Conservation (phyloP, 2,113 vertebrate genomes). For the Grallaria varia region DNA sequence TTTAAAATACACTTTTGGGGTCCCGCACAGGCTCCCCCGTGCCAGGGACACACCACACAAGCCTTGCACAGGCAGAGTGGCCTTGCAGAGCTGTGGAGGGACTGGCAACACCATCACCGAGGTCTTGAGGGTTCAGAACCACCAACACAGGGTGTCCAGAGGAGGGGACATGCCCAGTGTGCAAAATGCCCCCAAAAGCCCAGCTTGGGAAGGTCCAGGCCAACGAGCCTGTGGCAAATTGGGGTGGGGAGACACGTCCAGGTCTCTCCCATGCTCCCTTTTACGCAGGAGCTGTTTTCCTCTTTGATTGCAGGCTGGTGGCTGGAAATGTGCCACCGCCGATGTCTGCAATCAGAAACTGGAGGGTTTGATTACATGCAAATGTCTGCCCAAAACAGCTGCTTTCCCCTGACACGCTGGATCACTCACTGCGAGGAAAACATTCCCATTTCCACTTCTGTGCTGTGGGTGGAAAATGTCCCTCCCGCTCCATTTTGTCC, state of each 20-base stretch:
- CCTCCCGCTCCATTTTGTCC: not conserved
- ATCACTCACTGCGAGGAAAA: not conserved
- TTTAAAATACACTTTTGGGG: not conserved
- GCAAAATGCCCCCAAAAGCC: not conserved
- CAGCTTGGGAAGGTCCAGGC: not conserved
- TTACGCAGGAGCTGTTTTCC: not conserved
- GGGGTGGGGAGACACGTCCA: accelerated
- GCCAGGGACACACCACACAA: accelerated
- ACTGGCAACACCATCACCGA: accelerated
- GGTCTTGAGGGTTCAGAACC: not conserved
- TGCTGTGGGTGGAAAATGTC: not conserved
- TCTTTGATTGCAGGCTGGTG: not conserved
- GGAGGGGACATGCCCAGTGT: accelerated
- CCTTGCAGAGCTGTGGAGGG: not conserved
- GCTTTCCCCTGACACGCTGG: not conserved
- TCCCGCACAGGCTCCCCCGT: not conserved
- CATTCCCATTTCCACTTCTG: not conserved
- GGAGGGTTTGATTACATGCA: not conserved
- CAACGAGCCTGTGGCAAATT: not conserved
- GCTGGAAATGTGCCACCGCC: not conserved
- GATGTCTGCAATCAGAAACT: not conserved
- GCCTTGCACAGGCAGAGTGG: not conserved
- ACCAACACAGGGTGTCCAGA: accelerated
- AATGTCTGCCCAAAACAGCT: not conserved
- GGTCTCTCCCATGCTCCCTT: not conserved